Evolutionary conservation across 2,113 vertebrate genomes (phyloP), one percentile per base, ranked within the genome.

Genomic region (Copsychus sechellarum): DNA sequence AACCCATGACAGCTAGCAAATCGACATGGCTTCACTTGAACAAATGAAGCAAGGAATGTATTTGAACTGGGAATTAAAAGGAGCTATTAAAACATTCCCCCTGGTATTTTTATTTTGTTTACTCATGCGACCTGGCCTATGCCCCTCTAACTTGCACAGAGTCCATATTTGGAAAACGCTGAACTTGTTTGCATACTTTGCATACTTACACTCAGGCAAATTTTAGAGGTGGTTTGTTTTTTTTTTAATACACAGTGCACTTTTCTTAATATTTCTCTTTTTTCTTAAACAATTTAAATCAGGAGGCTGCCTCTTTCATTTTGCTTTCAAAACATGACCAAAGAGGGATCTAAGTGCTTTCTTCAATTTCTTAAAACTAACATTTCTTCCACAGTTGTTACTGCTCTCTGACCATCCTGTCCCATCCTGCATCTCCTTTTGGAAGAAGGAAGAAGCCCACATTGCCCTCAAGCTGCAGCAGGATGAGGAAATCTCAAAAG

Each of bases 71-170:
- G 93, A 96, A 96, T 97, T 93, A 91, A 95, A 97, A 95, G 80
- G 79, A 96, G 77, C 83, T 97, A 96, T 97, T 97, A 97, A 97
- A 97, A 97, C 88, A 96, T 97, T 96, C 93, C 92, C 80, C 95
- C 62, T 97, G 95, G 92, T 97, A 96, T 97, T 97, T 97, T 96
- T 96, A 95, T 97, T 97, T 97, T 98, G 93, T 97, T 97, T 97
- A 95, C 96, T 97, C 96, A 76, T 93, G 94, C 96, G 97, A 96
- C 79, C 86, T 96, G 95, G 91, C 97, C 96, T 73, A 82, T 72
- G 47, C 72, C 93, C 76, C 93, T 98, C 66, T 23, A 16, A 86
- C 90, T 94, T 2, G 9, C 78, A 80, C 40, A 9, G 40, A 96
- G 92, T 90, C 96, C 97, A 93, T 97, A 97, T 98, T 97, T 98